Base-by-base conservation (phyloP, 2,113 vertebrate species). In the Chloebia gouldiae region DNA sequence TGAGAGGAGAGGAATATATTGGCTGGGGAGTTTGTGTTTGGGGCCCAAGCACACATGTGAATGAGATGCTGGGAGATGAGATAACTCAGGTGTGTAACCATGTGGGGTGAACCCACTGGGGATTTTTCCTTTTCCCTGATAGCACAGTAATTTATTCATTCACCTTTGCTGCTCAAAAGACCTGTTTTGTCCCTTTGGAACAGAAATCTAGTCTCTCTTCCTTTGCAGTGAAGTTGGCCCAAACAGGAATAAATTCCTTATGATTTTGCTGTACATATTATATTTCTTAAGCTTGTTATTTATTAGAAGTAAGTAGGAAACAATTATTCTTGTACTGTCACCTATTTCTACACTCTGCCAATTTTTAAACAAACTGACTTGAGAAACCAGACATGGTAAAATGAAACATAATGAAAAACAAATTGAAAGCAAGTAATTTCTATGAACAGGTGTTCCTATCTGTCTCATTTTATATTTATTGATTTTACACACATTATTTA, bases 91-190 rank as follows among this genome's bases (percentile, higher is more conserved):
- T 1, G 4, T 28, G 28, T 3, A 50, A 50, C 20, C 28, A 23
- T 0, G 0, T 4, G 11, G 54, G 40, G 14, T n/a, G 66, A 61
- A n/a, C 21, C n/a, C 42, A 21, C 17, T 19, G 24, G 13, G 64
- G 13, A 33, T 33, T 39, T n/a, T 64, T 16, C 42, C 11, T 49
- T 18, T 19, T 20, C 37, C n/a, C 24, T 2, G 18, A 28, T 10
- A 47, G 23, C n/a, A 53, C 3, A 42, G 20, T 11, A 50, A 64
- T 64, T 75, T 60, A 44, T 70, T 64, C 6, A 33, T 33, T 68
- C 3, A 3, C 45, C 31, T 76, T 72, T 61, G 20, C 18, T 61
- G 33, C 45, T 49, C 22, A 80, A 61, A 86, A 24, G 3, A 23
- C 12, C 42, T 50, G 15, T 61, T 87, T 90, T 51, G 71, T 54